phyloP scores from a whole-genome alignment of 2,888 invertebrate genomes.

The Galeopsomyia nigrocyanea region DNA sequence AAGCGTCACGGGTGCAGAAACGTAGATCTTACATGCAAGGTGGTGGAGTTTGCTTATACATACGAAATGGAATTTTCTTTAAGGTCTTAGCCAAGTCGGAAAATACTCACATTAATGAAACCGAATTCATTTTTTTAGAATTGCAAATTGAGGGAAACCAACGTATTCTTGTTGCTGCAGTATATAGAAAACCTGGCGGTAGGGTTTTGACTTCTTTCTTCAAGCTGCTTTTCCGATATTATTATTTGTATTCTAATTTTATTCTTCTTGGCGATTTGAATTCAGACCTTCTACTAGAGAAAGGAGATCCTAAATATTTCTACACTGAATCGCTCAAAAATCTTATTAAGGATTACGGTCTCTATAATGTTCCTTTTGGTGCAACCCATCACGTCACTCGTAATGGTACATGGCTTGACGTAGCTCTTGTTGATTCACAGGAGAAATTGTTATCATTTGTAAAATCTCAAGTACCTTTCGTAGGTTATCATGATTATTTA shows the following conservation, averaged over 20 bases:
- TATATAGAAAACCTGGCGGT: neutral
- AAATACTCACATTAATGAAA: neutral
- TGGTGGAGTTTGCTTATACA: neutral
- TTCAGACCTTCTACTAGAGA: neutral
- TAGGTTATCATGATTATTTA: neutral
- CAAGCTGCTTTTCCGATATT: neutral
- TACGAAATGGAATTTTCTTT: neutral
- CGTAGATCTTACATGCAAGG: constrained; percentile 1
- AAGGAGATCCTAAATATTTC: too few species aligned
- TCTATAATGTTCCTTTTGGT: neutral
- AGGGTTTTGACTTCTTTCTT: neutral
- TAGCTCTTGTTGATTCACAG: neutral
- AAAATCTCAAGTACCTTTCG: neutral
- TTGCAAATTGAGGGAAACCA: neutral
- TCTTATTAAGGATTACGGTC: neutral
- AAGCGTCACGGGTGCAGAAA: too few species aligned
- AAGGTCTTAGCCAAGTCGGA: neutral
- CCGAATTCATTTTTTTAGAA: neutral
- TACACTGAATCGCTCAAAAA: neutral
- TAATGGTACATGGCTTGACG: neutral
- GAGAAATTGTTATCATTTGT: neutral
- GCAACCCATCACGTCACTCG: neutral
- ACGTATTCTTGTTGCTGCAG: neutral
- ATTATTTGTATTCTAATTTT: neutral
- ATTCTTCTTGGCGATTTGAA: neutral